These are phyloP conservation scores for Gobius niger DNA, from an alignment of 2,113 vertebrate genomes.

Conservation along the genomic window DNA sequence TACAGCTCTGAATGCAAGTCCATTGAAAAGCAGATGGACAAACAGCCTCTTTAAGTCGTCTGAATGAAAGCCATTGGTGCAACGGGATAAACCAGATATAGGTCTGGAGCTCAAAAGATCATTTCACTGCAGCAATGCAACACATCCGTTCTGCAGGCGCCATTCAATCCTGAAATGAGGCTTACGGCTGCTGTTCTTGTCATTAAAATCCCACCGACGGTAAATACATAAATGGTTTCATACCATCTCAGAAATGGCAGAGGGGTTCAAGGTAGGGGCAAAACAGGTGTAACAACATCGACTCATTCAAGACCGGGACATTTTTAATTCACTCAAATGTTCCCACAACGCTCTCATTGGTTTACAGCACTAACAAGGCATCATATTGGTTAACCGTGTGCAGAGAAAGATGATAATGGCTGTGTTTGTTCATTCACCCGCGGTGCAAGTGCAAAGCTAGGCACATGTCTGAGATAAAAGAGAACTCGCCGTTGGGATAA, in stretches of 20 bases:
- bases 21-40: conserved; percentile 18
- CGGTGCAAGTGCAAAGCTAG: too few relatives aligned
- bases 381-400: too few relatives aligned
- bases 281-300: background rate
- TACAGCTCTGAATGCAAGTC: conserved; percentile 1
- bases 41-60: conserved; percentile 9
- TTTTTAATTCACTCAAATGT: too few relatives aligned
- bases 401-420: too few relatives aligned
- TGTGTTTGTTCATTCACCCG: too few relatives aligned
- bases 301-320: too few relatives aligned
- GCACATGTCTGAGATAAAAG: too few relatives aligned
- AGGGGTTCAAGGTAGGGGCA: conserved; percentile 7
- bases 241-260: background rate
- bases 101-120: background rate
- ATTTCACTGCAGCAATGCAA: background rate
- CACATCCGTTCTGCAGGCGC: background rate
- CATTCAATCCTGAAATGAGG: background rate
- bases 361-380: too few relatives aligned
- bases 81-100: conserved; percentile 1
- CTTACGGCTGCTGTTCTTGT: background rate
- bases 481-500: too few relatives aligned
- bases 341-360: too few relatives aligned
- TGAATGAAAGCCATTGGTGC: conserved; percentile 11
- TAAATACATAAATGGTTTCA: conserved; percentile 8
- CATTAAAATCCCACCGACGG: background rate